Percentiles rank a stretch among this genome's conserved stretches.
Evolutionary conservation across 2,888 invertebrate genomes (phyloP).

Genomic region (Thymelicus sylvestris): DNA sequence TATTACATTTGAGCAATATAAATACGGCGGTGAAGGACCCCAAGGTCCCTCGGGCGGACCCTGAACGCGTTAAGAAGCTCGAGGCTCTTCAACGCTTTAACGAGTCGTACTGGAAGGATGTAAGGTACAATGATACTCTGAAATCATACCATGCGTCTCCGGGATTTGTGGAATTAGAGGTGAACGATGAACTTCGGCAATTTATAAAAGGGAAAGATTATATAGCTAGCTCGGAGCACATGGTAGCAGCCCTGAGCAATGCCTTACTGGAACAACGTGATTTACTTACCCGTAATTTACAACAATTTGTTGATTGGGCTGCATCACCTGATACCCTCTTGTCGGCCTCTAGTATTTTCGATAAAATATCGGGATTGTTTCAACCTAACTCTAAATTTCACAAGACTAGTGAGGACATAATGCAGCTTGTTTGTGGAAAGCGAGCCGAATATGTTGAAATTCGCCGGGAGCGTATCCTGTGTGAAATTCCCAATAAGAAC

Average conservation of each 20-base stretch:
- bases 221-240: conserved; percentile 18
- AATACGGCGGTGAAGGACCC: conserved; percentile 18
- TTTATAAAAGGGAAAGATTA: conserved; percentile 32
- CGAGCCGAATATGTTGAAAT: no score
- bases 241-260: conserved; percentile 29
- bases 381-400: conserved; percentile 29
- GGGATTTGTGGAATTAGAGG: conserved; percentile 25
- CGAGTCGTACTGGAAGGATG: conserved; percentile 33
- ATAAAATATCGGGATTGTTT: conserved; percentile 36
- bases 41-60: conserved; percentile 20
- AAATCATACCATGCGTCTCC: conserved; percentile 24
- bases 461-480: no score
- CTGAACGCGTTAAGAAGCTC: conserved; percentile 18
- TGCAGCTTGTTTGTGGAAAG: conserved; percentile 36
- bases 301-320: conserved; percentile 33
- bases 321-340: conserved; percentile 15
- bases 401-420: conserved; percentile 36
- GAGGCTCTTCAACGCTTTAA: conserved; percentile 9
- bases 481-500: conserved; percentile 30
- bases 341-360: conserved; percentile 22
- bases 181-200: conserved; percentile 34
- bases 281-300: conserved; percentile 21
- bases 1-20: not conserved
- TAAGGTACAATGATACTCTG: conserved; percentile 30
- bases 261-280: conserved; percentile 24